Percentiles rank a stretch among this genome's conserved stretches.
Evolutionary conservation across 2,797 vertebrate species (phyloP).

Genomic region (Lagorchestes hirsutus): DNA sequence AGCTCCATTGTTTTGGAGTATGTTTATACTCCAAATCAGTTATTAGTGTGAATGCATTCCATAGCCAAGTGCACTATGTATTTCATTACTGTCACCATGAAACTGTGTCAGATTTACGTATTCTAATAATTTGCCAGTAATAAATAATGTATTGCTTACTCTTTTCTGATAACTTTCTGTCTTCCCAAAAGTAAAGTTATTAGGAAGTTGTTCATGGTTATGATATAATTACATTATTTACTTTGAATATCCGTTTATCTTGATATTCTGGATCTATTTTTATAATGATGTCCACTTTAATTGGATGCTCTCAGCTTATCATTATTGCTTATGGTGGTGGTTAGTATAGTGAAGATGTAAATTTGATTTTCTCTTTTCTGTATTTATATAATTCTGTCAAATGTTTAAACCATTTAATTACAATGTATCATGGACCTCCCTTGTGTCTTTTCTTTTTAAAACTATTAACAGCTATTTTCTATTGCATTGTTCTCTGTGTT

Average conservation of each 20-base stretch:
- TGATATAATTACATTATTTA: slow-evolving; percentile 36
- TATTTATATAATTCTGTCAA: slow-evolving; percentile 45
- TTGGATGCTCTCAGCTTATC: slow-evolving; percentile 18
- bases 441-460: slow-evolving; percentile 62
- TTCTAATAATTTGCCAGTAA: not conserved
- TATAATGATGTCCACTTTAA: slow-evolving; percentile 31
- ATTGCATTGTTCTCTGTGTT: slow-evolving; percentile 43
- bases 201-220: not conserved
- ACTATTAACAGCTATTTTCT: slow-evolving; percentile 52
- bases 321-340: slow-evolving; percentile 17
- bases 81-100: not conserved
- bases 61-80: not conserved
- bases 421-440: not conserved
- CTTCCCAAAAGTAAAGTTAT: not conserved
- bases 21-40: not conserved
- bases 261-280: slow-evolving; percentile 17
- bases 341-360: slow-evolving; percentile 21
- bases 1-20: slow-evolving; percentile 45
- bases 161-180: not conserved
- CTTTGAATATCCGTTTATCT: slow-evolving; percentile 36
- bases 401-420: slow-evolving; percentile 23
- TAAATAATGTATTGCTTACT: not conserved
- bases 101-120: not conserved
- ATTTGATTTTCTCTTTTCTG: slow-evolving; percentile 9
- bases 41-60: not conserved